Percentiles rank a stretch among this genome's conserved stretches.
Evolutionary conservation across 2,797 vertebrate genomes (phyloP).

Genomic region (Rhynchonycteris naso): DNA sequence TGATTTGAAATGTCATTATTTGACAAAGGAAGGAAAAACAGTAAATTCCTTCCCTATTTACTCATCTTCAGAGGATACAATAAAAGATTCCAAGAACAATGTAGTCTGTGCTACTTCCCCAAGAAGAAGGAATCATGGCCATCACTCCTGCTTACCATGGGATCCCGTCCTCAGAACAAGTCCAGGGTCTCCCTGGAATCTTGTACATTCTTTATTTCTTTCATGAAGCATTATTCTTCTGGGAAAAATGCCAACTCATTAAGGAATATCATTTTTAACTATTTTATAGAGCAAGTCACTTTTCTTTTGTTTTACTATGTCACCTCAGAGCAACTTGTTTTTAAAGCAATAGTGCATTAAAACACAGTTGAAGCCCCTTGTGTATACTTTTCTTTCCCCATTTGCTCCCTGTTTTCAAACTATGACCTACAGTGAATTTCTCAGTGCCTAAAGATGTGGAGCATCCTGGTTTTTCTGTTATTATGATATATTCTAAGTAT

Average conservation of each 20-base stretch:
- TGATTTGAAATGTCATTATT: slow-evolving; percentile 62
- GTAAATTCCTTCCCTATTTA: slow-evolving; percentile 66
- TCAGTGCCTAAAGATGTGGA: not conserved
- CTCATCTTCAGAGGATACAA: slow-evolving; percentile 60
- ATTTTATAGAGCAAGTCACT: not conserved
- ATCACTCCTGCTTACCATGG: not conserved
- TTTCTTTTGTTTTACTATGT: slow-evolving; percentile 42
- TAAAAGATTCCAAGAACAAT: not conserved
- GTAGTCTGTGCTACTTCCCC: not conserved
- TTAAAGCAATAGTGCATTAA: not conserved
- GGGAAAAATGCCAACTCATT: not conserved
- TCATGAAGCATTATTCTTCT: not conserved
- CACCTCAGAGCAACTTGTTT: slow-evolving; percentile 14
- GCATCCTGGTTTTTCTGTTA: slow-evolving; percentile 15
- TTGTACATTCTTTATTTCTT: not conserved
- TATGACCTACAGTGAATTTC: not conserved
- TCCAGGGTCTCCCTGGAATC: not conserved
- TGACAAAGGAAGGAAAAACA: slow-evolving; percentile 64
- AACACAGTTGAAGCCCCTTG: not conserved
- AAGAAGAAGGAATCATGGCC: fast-evolving
- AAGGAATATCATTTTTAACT: slow-evolving; percentile 19
- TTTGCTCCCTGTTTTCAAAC: not conserved
- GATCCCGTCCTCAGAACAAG: not conserved
- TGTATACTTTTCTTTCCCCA: not conserved
- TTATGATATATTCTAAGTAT: not conserved